Evolutionary conservation across 2,888 invertebrate genomes (phyloP).

Genomic region (Platycnemis pennipes): DNA sequence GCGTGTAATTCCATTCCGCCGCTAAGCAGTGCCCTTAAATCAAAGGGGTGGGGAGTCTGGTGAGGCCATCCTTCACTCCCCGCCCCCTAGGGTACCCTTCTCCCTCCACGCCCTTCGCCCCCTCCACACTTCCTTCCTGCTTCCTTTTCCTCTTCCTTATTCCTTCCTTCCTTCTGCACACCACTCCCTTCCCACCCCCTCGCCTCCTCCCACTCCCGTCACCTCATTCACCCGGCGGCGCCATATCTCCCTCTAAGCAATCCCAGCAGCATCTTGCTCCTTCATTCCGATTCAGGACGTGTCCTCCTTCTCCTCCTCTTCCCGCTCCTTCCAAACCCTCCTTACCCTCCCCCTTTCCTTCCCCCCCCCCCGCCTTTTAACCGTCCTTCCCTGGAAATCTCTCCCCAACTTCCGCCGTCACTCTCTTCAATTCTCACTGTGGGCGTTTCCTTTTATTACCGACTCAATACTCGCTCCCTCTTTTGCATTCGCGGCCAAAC

Average conservation of each 20-base stretch:
- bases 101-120: neutral
- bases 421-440: neutral
- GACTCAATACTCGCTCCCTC: neutral
- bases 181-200: neutral
- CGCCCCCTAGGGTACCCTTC: neutral
- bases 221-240: too few relatives aligned
- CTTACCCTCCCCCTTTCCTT: neutral
- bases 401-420: neutral
- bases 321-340: neutral
- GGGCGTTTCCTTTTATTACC: neutral
- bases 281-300: slow-evolving; percentile 12
- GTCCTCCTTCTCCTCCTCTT: neutral
- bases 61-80: too few relatives aligned
- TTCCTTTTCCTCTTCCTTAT: slow-evolving; percentile 33
- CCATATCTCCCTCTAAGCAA: neutral
- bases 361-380: neutral
- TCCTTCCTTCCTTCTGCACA: slow-evolving; percentile 37
- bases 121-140: slow-evolving; percentile 23
- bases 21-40: neutral
- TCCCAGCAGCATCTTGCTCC: neutral
- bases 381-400: neutral
- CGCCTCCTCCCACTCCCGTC: neutral
- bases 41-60: neutral
- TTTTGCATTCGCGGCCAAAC: neutral
- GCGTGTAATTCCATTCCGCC: neutral